Evolutionary conservation across 1,140 invertebrate genomes (phyloP), one percentile per base, ranked within the genome.

Genomic region (Drosophila pachea): DNA sequence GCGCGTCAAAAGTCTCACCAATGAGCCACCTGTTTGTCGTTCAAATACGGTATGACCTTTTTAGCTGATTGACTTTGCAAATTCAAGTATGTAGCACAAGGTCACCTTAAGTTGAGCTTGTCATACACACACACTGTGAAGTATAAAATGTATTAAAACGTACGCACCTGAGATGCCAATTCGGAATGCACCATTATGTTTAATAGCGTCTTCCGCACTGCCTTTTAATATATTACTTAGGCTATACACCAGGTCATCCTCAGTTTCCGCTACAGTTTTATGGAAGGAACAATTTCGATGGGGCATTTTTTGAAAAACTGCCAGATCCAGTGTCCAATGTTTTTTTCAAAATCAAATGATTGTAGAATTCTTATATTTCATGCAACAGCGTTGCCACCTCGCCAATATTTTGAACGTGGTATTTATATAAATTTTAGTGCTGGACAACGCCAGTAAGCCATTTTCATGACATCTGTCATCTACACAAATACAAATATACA

Each of bases 21-120:
- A 88, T 11, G 97, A 98, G 12, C 97, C 97, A 89, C 97, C 97
- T 97, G 87, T 53, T 40, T 42, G 52, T n/a, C 4, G 32, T 33
- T 2, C 40, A 47, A 32, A 55, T 16, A 22, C 22, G 3, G 36
- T 2, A 42, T 31, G 0, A 40, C 12, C 8, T 31, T 52, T 29
- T 56, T 29, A 7, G 47, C 43, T 50, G 49, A 50, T 68, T 66
- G 69, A 79, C 73, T 66, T 81, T 70, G 32, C 38, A 32, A 35
- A 40, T 67, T 88, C 88, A 48, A 35, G 14, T 52, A n/a, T 16
- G 52, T 38, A 49, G n/a, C 52, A 38, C 60, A 84, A 86, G 73
- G 79, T 86, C 82, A 84, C 76, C 76, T 75, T 61, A 84, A 82
- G 78, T 56, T 47, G 9, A 60, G 74, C 68, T 83, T 78, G 73